These are phyloP conservation scores for Odontocerum albicorne DNA, from an alignment of 2,888 invertebrate species.

Conservation along the genomic window DNA sequence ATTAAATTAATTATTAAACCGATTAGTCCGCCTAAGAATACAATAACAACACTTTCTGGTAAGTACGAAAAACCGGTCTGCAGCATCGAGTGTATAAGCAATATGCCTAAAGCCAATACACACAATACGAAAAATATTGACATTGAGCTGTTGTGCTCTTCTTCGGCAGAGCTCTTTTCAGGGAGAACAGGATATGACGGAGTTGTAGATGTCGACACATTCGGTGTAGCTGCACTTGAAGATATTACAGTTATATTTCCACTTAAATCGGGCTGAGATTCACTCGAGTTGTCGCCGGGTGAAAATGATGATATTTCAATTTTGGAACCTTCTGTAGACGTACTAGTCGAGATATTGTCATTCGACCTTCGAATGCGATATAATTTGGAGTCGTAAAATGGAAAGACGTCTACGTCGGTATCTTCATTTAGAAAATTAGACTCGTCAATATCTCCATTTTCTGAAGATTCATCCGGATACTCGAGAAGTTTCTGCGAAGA, in stretches of 20 bases:
- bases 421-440: conserved; percentile 1
- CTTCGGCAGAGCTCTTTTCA: conserved; percentile 88
- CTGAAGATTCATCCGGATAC: conserved; percentile 4
- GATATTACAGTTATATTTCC: conserved; percentile 17
- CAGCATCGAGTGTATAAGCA: conserved; percentile 92
- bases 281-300: conserved; percentile 20
- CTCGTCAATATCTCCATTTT: neutral
- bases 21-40: conserved; percentile 91
- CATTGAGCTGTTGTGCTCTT: conserved; percentile 95
- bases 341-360: conserved; percentile 1
- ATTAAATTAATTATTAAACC: conserved; percentile 88
- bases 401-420: neutral
- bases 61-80: conserved; percentile 95
- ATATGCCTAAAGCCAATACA: conserved; percentile 90
- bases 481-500: conserved; percentile 3
- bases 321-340: conserved; percentile 18
- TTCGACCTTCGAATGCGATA: conserved; percentile 22
- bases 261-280: conserved; percentile 16
- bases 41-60: conserved; percentile 97
- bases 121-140: conserved; percentile 98
- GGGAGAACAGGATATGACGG: conserved; percentile 81
- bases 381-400: conserved; percentile 11
- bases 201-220: conserved; percentile 48
- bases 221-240: conserved; percentile 12
- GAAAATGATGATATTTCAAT: conserved; percentile 20